Percentiles rank a stretch among this genome's conserved stretches.
These are phyloP conservation scores for Hirtodrosophila confusa DNA, from an alignment of 2,888 invertebrate genomes.

Conservation along the genomic window DNA sequence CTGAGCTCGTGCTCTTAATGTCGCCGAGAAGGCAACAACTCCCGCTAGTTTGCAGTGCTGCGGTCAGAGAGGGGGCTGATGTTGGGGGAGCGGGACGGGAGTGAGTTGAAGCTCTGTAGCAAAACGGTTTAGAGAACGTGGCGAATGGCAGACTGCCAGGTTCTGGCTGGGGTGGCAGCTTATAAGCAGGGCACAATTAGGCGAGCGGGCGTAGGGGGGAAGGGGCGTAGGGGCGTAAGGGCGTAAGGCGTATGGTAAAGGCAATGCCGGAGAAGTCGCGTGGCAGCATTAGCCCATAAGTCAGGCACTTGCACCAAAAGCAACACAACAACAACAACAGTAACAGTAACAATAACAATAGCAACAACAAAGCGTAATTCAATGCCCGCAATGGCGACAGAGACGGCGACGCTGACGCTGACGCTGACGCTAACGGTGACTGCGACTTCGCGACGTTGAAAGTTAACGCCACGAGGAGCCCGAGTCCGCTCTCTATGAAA, in stretches of 20 bases:
- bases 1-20: slow-evolving; percentile 45
- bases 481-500: slow-evolving; percentile 66
- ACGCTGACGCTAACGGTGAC: slow-evolving; percentile 10
- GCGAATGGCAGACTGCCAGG: slow-evolving; percentile 40
- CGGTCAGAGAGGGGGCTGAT: slow-evolving; percentile 5
- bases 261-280: slow-evolving; percentile 51
- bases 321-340: slow-evolving; percentile 36
- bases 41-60: slow-evolving; percentile 27
- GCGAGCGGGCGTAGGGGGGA: slow-evolving; percentile 8
- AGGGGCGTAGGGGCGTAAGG: slow-evolving; percentile 17
- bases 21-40: slow-evolving; percentile 30
- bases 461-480: slow-evolving; percentile 46
- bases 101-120: slow-evolving; percentile 41
- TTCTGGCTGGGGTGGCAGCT: slow-evolving; percentile 14
- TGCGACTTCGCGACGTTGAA: slow-evolving; percentile 24
- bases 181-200: slow-evolving; percentile 50
- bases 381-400: slow-evolving; percentile 50
- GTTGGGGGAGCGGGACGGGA: neutral
- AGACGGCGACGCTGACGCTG: slow-evolving; percentile 9
- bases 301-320: slow-evolving; percentile 68
- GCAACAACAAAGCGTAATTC: slow-evolving; percentile 62
- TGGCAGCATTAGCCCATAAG: slow-evolving; percentile 75
- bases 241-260: slow-evolving; percentile 8
- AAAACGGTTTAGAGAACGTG: slow-evolving; percentile 59
- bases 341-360: slow-evolving; percentile 22